Evolutionary conservation across 2,888 invertebrate genomes (phyloP), one percentile per base, ranked within the genome.

Genomic region (Allacma fusca): DNA sequence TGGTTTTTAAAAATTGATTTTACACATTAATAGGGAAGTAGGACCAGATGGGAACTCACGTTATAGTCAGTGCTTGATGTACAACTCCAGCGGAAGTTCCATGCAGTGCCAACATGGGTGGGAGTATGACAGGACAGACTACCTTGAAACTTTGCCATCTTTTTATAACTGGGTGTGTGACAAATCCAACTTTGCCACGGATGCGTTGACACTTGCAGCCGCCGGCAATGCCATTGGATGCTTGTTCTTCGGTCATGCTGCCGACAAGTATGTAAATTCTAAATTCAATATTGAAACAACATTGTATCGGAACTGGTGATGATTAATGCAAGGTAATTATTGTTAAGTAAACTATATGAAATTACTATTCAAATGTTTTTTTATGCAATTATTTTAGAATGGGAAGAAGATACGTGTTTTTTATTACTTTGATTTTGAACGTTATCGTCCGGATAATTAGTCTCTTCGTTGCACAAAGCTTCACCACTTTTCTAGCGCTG

Each of bases 91-190:
- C 64, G 62, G 73, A 23, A 74, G 65, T 2, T 78, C 28, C 12
- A 62, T 80, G 1, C 43, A 29, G 0, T 90, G 90, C 84, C 86
- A 87, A 82, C 84, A 88, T 84, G 90, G 90, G 26, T 90, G 88
- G 88, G 89, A 88, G 80, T 90, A 89, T 85, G 90, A 90, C 85
- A 86, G 83, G 79, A 87, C 87, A 4, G 89, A 89, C 88, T 90
- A 89, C 84, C 85, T 85, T 28, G 84, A 85, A 78, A 90, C 90
- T 24, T 87, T 88, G 77, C 87, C 88, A n/a, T 87, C 88, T 4
- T 86, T 88, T 80, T 87, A 89, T 85, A 84, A 89, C 85, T 90
- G 90, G 90, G 89, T 90, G 23, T 90, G 90, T 84, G 88, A 88
- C 57, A 87, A 88, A 83, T 87, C 88, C 81, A 86, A 89, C 81